A percentile compares a stretch with the other conserved stretches of the same genome.
These are phyloP conservation scores for Myotis lucifugus DNA, from an alignment of 2,113 vertebrate species.

Conservation along the genomic window DNA sequence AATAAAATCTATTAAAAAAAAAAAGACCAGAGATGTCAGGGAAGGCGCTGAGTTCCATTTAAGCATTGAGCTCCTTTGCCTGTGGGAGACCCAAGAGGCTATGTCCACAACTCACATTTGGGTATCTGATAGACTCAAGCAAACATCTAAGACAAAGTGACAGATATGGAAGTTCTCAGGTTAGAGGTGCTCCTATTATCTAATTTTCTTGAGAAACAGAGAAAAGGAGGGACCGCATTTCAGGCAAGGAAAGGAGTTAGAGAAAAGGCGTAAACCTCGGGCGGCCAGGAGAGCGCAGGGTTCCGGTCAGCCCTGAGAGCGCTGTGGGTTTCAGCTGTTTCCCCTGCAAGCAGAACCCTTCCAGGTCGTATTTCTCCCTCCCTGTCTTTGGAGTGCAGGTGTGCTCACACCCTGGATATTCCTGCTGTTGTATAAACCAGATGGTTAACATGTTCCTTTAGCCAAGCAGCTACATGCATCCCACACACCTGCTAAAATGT, in stretches of 20 bases:
- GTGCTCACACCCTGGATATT: background rate
- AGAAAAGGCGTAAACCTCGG: background rate
- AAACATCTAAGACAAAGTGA: background rate
- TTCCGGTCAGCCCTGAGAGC: background rate
- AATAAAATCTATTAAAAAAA: background rate
- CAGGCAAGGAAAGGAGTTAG: background rate
- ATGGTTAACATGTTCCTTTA: background rate
- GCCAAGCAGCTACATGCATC: background rate
- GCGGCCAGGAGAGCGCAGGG: background rate
- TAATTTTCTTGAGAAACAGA: background rate
- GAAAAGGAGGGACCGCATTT: background rate
- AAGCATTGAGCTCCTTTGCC: background rate
- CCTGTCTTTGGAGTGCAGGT: background rate
- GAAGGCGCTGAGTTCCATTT: background rate
- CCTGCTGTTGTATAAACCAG: background rate
- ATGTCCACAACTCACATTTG: accelerated
- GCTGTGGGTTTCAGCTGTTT: background rate
- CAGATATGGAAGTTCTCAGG: background rate
- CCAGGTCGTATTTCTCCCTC: background rate
- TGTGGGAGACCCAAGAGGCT: background rate
- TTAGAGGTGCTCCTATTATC: background rate
- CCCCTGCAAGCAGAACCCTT: background rate
- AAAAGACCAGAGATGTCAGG: background rate
- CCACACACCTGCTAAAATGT: background rate
- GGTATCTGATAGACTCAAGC: background rate